Evolutionary conservation across 1,140 invertebrate genomes (phyloP), one percentile per base, ranked within the genome.

Genomic region (Drosophila subpulchrella): DNA sequence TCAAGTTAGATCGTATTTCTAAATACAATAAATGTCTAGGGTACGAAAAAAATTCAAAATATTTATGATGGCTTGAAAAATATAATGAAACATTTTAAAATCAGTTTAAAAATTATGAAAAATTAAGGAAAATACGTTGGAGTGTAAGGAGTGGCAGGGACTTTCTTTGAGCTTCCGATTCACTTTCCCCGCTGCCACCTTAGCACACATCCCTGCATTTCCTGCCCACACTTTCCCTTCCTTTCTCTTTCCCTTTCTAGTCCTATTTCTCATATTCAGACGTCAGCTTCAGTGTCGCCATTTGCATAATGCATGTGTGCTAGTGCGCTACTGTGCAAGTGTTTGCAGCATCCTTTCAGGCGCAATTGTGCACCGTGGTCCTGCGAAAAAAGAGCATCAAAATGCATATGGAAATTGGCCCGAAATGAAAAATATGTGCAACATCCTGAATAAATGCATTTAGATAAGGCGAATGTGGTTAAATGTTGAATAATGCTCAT

Each of bases 281-380:
- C 65, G 59, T 67, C 65, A 67, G 65, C 65, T 65, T 51, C 65
- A 67, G 46, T 67, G 67, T 71, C 67, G 63, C 63, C 50, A 70
- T 71, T 71, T 71, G 63, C 63, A 71, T 71, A 36, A 50, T 71
- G 67, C 42, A 41, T 32, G 17, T 32, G 48, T 55, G 34, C 32
- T 8, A 24, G 41, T 65, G 60, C 24, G 12, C 41, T 42, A 10
- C 8, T 32, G 47, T 36, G 59, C 24, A 32, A 13, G 51, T 24
- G 17, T 38, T 32, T 61, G 75, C 59, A 32, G 78, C 82, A 67
- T 86, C 63, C 81, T 81, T 78, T 77, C 60, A 65, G 82, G 74
- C 65, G 82, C 82, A 66, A 47, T 60, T 71, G 73, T 63, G 81
- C 78, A 85, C 68, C 66, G 76, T 84, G 72, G 76, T 48, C 36